Evolutionary conservation across 2,113 vertebrate species (phyloP).

Genomic region (Gallinago jamesoni): DNA sequence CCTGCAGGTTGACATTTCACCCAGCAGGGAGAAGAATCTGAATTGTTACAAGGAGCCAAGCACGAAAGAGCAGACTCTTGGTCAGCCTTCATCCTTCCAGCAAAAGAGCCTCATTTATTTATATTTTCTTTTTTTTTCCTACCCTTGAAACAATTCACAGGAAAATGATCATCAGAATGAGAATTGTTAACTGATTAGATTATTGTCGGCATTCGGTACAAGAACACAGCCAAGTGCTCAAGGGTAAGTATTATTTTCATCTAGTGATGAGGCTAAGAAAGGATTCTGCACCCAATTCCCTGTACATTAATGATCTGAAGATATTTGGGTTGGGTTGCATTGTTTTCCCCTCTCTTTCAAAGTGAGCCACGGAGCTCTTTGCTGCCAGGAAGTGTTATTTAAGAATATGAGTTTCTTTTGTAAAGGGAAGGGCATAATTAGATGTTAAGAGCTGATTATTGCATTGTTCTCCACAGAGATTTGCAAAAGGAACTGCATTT

Average conservation of each 20-base stretch:
- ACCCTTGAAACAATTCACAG: conserved; percentile 24
- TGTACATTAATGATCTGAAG: conserved; percentile 27
- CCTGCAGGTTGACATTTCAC: conserved; percentile 50
- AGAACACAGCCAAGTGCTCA: conserved; percentile 18
- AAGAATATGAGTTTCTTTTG: conserved; percentile 47
- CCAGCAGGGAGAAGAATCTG: conserved; percentile 31
- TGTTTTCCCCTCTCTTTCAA: conserved; percentile 48
- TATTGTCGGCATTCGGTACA: not conserved
- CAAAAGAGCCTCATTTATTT: not conserved
- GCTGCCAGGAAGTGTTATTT: conserved; percentile 56
- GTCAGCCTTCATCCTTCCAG: conserved; percentile 18
- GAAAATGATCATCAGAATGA: conserved; percentile 52
- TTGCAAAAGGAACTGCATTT: conserved; percentile 30
- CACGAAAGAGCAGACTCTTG: not conserved
- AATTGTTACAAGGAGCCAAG: conserved; percentile 22
- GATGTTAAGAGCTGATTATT: conserved; percentile 39
- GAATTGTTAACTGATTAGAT: conserved; percentile 44
- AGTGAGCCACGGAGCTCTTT: conserved; percentile 2
- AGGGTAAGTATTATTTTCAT: conserved; percentile 61
- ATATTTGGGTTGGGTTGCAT: conserved; percentile 49
- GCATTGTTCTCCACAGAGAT: conserved; percentile 45
- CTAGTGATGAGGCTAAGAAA: conserved; percentile 52
- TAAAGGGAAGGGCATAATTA: conserved; percentile 46
- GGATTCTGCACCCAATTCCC: conserved; percentile 22
- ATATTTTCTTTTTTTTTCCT: not conserved